Conservation (phyloP, 2,888 invertebrate genomes). For the Himalopsyche anomala region DNA sequence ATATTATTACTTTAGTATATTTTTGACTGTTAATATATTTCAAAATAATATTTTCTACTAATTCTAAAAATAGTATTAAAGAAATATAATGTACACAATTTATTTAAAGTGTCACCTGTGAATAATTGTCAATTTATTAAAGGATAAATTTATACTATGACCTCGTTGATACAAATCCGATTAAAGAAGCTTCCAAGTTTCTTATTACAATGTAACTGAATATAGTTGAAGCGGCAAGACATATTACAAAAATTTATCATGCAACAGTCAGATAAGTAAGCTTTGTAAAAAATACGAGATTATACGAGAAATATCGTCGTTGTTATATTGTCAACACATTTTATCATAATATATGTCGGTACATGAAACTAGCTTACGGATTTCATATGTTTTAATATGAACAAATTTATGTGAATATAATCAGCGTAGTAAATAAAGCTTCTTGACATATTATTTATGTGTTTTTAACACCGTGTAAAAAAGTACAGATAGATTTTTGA, state of each 20-base stretch:
- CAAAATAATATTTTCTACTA: too few relatives aligned
- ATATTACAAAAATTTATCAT: conserved; percentile 37
- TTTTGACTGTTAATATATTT: too few relatives aligned
- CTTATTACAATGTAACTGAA: conserved; percentile 21
- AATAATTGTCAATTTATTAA: conserved; percentile 1
- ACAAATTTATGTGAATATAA: conserved; percentile 13
- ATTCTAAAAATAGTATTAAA: too few relatives aligned
- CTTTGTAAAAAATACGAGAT: background rate
- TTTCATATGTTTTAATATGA: conserved; percentile 2
- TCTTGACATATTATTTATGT: background rate
- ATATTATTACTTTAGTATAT: too few relatives aligned
- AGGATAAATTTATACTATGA: conserved; percentile 5
- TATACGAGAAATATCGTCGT: conserved; percentile 11
- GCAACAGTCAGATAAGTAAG: background rate
- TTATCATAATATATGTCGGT: background rate
- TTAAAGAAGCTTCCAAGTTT: conserved; percentile 34
- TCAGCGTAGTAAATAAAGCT: background rate
- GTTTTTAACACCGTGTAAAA: background rate
- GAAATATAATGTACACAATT: too few relatives aligned
- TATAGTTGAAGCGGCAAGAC: background rate
- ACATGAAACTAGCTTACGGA: background rate
- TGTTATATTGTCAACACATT: background rate
- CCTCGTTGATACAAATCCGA: conserved; percentile 36
- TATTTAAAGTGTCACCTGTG: background rate
- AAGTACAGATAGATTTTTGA: too few relatives aligned